Base-by-base conservation (phyloP, 1,140 invertebrate species). In the Nasonia vitripennis region DNA sequence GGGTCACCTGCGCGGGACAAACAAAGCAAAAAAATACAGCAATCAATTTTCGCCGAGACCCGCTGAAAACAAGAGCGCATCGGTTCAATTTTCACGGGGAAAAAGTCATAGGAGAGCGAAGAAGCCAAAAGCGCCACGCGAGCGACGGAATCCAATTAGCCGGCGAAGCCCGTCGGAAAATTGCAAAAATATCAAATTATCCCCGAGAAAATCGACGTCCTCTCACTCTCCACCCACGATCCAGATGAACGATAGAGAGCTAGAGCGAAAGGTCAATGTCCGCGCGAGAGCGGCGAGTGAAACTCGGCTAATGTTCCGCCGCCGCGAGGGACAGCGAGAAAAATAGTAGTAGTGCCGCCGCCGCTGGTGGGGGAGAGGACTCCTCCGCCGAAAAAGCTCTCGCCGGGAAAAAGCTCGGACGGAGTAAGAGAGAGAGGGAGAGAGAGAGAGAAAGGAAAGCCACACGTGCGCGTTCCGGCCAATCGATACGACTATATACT, bases 401-500 rank as follows among this genome's bases (percentile, higher is more conserved):
- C 71, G 20, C 27, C 14, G 23, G 70, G 74, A 77, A 77, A 77
- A 77, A 78, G 75, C 45, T 78, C 75, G 45, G 27, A 23, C 6
- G 20, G 45, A 70, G 75, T 74, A 83, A 68, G 87, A 51, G 82
- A 55, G 45, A 31, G 75, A 51, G 81, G 87, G 87, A 86, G 41
- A 41, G 41, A 41, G 41, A 85, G 79, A 70, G 87, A 79, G 80
- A 79, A 27, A 84, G 77, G 87, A n/a, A 12, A 14, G 48, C 9
- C 86, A 92, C 92, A 92, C 91, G 91, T 91, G 91, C 90, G 90
- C 90, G 90, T 85, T 83, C 86, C 75, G 74, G 86, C 85, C 86
- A 89, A 93, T 92, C 92, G 91, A 92, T 93, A 89, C 87, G 87
- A 84, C 87, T 81, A 82, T 81, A 23, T 87, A 84, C 87, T 91